These are phyloP conservation scores for Morinoia aosen DNA, from an alignment of 2,888 invertebrate species.

Conservation along the genomic window DNA sequence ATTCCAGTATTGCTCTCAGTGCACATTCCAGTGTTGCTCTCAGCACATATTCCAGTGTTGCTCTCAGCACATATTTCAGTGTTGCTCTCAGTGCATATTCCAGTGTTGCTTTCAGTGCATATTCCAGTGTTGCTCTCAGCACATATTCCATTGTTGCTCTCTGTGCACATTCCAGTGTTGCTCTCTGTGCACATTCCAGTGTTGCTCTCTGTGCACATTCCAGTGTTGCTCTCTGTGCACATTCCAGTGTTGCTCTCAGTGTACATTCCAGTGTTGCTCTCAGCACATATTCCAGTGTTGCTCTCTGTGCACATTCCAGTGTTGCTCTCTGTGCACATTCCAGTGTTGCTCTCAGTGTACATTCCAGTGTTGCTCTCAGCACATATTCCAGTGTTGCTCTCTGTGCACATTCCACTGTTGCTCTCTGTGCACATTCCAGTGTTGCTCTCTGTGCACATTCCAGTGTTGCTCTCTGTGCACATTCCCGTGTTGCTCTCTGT, in stretches of 20 bases:
- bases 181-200: neutral
- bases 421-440: neutral
- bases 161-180: too few relatives aligned
- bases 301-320: too few relatives aligned
- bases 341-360: neutral
- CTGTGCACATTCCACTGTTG: too few relatives aligned
- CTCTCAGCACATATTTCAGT: too few relatives aligned
- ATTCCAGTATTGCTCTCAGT: constrained; percentile 21
- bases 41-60: neutral
- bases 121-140: constrained; percentile 30
- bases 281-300: neutral
- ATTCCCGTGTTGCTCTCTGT: constrained; percentile 6
- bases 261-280: constrained; percentile 5
- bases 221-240: constrained; percentile 8
- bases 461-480: too few relatives aligned
- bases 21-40: constrained; percentile 16
- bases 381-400: neutral
- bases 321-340: neutral
- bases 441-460: neutral
- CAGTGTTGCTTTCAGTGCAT: too few relatives aligned
- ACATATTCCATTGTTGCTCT: neutral
- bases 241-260: constrained; percentile 1
- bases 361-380: constrained; percentile 9
- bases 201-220: neutral
- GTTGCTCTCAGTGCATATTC: neutral